These are phyloP conservation scores for Drymodes brunneopygia DNA, from an alignment of 2,113 vertebrate species.

Conservation along the genomic window DNA sequence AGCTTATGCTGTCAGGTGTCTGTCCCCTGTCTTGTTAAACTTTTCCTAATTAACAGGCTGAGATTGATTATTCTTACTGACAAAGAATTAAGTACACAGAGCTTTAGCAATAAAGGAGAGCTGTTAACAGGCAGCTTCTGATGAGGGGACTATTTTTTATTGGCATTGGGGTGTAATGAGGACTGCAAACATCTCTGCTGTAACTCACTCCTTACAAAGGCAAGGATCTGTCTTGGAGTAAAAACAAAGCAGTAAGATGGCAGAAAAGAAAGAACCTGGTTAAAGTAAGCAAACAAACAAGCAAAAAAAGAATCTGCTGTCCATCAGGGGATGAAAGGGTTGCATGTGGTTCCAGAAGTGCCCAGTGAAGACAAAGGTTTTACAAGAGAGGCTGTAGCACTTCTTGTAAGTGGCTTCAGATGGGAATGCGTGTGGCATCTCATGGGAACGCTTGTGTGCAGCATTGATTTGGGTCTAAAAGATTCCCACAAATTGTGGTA, in stretches of 20 bases:
- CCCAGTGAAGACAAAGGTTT: not conserved
- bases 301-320: not conserved
- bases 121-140: conserved; percentile 67
- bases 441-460: conserved; percentile 34
- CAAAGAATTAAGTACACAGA: conserved; percentile 61
- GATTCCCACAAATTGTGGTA: conserved; percentile 39
- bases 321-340: conserved; percentile 6
- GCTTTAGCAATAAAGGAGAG: conserved; percentile 53
- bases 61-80: conserved; percentile 63
- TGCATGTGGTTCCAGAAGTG: not conserved
- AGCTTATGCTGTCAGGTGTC: not conserved
- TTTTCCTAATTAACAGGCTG: conserved; percentile 50
- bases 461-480: conserved; percentile 29
- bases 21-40: conserved; percentile 22
- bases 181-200: conserved; percentile 66
- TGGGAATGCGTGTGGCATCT: conserved; percentile 42
- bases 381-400: not conserved
- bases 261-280: conserved; percentile 22
- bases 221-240: conserved; percentile 3
- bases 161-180: conserved; percentile 29
- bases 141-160: conserved; percentile 55
- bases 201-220: conserved; percentile 31
- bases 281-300: conserved; percentile 42
- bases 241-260: not conserved
- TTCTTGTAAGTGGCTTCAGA: conserved; percentile 21